Evolutionary conservation across 2,888 invertebrate genomes (phyloP), one percentile per base, ranked within the genome.

Genomic region (Odontocerum albicorne): DNA sequence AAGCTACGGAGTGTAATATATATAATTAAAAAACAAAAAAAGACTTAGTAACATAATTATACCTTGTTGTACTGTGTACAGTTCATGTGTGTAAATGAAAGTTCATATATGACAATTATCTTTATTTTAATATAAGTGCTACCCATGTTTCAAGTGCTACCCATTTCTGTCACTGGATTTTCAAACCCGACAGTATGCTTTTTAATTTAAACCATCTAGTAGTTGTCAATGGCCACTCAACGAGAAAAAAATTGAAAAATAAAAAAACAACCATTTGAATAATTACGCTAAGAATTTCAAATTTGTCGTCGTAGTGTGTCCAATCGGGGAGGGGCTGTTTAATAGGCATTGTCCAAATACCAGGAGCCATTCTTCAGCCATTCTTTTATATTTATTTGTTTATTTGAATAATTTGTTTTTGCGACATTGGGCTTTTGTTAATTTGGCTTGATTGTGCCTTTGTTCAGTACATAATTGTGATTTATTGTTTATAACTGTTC

Each of bases 381-480:
- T 55, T 49, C 44, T 49, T 55, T 55, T 38, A 49, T 40, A 49
- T 55, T 55, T 55, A 55, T 55, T 55, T 55, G 55, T 55, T 55
- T 55, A 55, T 55, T 49, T 44, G 55, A 55, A 55, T 55, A 55
- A 55, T 55, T 57, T 46, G 51, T 46, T 52, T 55, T 55, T 55
- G 46, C 40, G 17, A 39, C 46, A 46, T 31, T 8, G 39, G 31
- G 31, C n/a, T n/a, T n/a, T n/a, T n/a, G n/a, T 33, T 33, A 51
- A 42, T 55, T 21, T n/a, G 19, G 21, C 17, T n/a, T 33, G 32
- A 56, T 56, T 56, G 50, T 51, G 35, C 44, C 57, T 42, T 52
- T 57, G 52, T 52, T 19, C 36, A 20, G 31, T 20, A 38, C 17
- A 16, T 55, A 55, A 55, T 55, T 49, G 55, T 55, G 55, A 55